These are phyloP conservation scores for Drosophila aldrichi DNA, from an alignment of 2,888 invertebrate genomes.

Conservation along the genomic window DNA sequence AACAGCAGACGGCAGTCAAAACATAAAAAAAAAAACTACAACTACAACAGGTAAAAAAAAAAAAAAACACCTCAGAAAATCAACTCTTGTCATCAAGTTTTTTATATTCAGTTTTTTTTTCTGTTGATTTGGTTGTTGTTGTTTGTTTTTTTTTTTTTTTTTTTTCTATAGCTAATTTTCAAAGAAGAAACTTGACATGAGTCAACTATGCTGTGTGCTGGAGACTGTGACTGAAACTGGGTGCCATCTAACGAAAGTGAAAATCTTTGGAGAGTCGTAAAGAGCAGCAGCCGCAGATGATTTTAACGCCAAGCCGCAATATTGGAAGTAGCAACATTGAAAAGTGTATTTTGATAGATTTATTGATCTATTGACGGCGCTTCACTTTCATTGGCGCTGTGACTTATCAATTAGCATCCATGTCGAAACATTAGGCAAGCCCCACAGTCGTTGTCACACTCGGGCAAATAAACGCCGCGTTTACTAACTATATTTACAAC, in stretches of 20 bases:
- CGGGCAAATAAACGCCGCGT: conserved; percentile 5
- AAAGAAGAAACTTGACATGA: conserved; percentile 37
- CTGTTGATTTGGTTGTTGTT: conserved; percentile 10
- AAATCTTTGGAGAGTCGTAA: conserved; percentile 28
- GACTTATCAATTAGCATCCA: conserved; percentile 62
- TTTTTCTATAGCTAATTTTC: conserved; percentile 36
- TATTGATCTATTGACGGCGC: conserved; percentile 30
- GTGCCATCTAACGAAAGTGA: conserved; percentile 52
- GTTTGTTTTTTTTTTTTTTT: neutral
- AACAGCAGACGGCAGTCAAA: conserved; percentile 48
- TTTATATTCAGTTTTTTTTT: conserved; percentile 25
- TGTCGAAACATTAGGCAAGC: conserved; percentile 27
- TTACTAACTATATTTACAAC: conserved; percentile 5
- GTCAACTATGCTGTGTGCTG: conserved; percentile 30
- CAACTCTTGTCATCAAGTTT: conserved; percentile 41
- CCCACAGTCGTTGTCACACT: conserved; percentile 2
- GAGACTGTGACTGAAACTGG: conserved; percentile 24
- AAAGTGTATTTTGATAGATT: conserved; percentile 28
- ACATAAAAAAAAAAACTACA: conserved; percentile 22
- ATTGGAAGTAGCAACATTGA: conserved; percentile 29
- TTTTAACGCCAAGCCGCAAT: conserved; percentile 9
- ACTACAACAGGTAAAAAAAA: conserved; percentile 8
- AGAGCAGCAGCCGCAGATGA: neutral
- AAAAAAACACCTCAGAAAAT: conserved; percentile 17
- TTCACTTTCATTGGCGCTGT: conserved; percentile 61